phyloP scores from a whole-genome alignment of 2,797 vertebrate genomes.

The Chelonia mydas region DNA sequence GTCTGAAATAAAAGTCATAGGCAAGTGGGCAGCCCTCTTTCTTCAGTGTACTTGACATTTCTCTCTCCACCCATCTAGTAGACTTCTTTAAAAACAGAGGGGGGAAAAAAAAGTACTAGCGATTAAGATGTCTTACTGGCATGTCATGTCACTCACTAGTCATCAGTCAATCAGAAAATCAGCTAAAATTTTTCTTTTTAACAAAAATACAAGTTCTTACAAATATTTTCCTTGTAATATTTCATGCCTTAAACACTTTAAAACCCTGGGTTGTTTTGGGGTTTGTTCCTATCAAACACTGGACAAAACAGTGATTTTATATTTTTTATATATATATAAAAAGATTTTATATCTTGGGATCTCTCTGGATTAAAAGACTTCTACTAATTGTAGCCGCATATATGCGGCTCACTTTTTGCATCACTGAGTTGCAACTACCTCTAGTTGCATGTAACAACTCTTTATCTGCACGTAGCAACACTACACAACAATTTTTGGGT shows the following conservation, averaged over 20 bases:
- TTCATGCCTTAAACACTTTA: slow-evolving; percentile 3
- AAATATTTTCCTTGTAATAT: neutral
- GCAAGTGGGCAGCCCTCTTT: slow-evolving; percentile 16
- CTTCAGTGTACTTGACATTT: neutral
- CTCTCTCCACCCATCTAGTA: neutral
- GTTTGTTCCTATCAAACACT: neutral
- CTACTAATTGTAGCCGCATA: neutral
- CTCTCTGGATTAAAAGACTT: neutral
- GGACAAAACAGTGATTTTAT: slow-evolving; percentile 32
- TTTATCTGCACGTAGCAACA: slow-evolving; percentile 28
- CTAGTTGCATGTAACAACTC: slow-evolving; percentile 40
- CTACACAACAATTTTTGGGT: neutral
- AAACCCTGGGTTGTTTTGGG: neutral
- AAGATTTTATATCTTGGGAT: neutral
- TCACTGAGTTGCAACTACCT: slow-evolving; percentile 37
- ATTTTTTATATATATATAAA: neutral
- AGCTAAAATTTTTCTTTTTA: neutral
- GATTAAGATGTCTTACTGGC: neutral
- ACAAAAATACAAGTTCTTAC: neutral
- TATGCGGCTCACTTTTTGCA: neutral
- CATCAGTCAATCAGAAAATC: slow-evolving; percentile 2
- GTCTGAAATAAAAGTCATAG: slow-evolving; percentile 28
- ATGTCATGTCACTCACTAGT: neutral
- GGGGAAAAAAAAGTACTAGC: neutral
- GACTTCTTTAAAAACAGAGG: neutral